Base-by-base conservation (phyloP, 2,797 vertebrate species). In the Sebastes miniatus region DNA sequence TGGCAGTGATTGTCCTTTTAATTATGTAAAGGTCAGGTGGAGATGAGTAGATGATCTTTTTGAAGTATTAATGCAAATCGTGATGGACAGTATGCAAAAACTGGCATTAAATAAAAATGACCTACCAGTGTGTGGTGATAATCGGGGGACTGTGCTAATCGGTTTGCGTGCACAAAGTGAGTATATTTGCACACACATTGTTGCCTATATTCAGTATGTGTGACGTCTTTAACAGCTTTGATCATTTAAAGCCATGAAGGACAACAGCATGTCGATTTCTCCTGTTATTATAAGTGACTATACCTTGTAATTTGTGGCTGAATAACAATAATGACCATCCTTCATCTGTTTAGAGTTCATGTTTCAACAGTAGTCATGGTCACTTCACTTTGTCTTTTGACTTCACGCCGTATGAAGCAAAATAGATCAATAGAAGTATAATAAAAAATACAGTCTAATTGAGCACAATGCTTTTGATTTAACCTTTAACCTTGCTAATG, bases 11-110 rank as follows among this genome's bases (percentile, higher is more conserved):
- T 85, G 29, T 47, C 62, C 8, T 61, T 86, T 85, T 79, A 61
- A 83, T 90, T 77, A 68, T 77, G 34, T 77, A 89, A 91, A 91
- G 83, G 87, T 93, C 89, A 86, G 67, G 57, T 62, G 59, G 73
- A 83, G 72, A 86, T 73, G 65, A 81, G 56, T 27, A 58, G 24
- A 80, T 63, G 22, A 73, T 31, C 75, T 72, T 18, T 73, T 73
- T 68, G 70, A 86, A 77, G 65, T 79, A 61, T 69, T 76, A 64
- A 74, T 85, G 43, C 27, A 72, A 72, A 87, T 80, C 52, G 65
- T 52, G 36, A 82, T 76, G 59, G 62, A 69, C 69, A 64, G 24
- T 73, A 86, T 90, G 83, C 66, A 79, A 85, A 91, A 79, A 74
- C 22, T 85, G 76, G 29, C 61, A 81, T 90, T 83, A 75, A 78